Base-by-base conservation (phyloP, 2,113 vertebrate genomes). In the Myanophis thanlyinensis region DNA sequence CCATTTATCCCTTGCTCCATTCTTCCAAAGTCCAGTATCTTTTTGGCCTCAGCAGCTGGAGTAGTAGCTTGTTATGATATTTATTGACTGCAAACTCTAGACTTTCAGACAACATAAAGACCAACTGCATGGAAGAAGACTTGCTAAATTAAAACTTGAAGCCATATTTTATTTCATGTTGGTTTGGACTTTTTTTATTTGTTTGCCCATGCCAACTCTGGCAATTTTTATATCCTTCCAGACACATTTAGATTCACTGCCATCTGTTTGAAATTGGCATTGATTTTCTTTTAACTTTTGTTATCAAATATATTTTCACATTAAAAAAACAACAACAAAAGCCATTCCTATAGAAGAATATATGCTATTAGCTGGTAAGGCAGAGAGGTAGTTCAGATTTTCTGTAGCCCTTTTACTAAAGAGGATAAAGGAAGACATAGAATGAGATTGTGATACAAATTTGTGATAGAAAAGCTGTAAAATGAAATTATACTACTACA, bases 271-370 rank as follows among this genome's bases (percentile, higher is more conserved):
- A 56, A 87, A 87, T 87, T 91, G 53, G 90, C 84, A 59, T 46
- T 59, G 20, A 18, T 48, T 59, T 47, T 86, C 1, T 91, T 91
- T 62, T 87, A 59, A 86, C 52, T 48, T 86, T 91, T 87, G 44
- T 91, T 54, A 87, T 59, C 84, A 91, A 85, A 91, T 85, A 56
- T 54, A 20, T 91, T 91, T 91, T 91, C 84, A 27, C 15, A 86
- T 91, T 91, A 62, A 35, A 59, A 91, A 86, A 91, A n/a, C n/a
- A n/a, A n/a, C n/a, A 48, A 23, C 73, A 54, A 56, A 47, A 54
- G 44, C 84, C 44, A 87, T 91, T 46, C 1, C 11, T 47, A 87
- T 15, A 47, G 1, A 91, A 46, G 12, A 49, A 30, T 46, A 15
- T 59, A n/a, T 0, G 18, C 1, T 52, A 59, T 25, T 49, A 49